A percentile compares a stretch with the other conserved stretches of the same genome.
These are phyloP conservation scores for Hemibagrus guttatus DNA, from an alignment of 2,797 vertebrate species.

Conservation along the genomic window DNA sequence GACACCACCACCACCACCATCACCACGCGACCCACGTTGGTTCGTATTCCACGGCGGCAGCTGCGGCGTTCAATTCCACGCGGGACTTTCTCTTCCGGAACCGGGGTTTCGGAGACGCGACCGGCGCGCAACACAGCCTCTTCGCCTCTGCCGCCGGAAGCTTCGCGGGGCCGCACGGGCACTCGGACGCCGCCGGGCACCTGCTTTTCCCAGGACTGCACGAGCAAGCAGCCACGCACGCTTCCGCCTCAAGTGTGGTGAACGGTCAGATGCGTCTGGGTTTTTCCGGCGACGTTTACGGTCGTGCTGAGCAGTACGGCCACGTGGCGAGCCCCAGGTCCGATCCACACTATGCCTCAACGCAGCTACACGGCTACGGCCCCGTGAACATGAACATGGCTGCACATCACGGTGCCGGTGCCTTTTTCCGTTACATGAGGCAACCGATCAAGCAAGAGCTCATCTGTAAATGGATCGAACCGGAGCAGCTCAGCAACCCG, in stretches of 20 bases:
- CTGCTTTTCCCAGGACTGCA: slow-evolving; percentile 97
- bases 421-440: slow-evolving; percentile 96
- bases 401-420: slow-evolving; percentile 95
- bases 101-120: slow-evolving; percentile 94
- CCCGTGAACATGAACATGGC: slow-evolving; percentile 99
- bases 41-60: slow-evolving; percentile 93
- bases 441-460: slow-evolving; percentile 97
- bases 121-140: slow-evolving; percentile 88
- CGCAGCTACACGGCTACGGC: slow-evolving; percentile 96
- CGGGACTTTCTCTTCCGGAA: slow-evolving; percentile 99
- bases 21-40: slow-evolving; percentile 96
- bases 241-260: slow-evolving; percentile 90
- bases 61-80: slow-evolving; percentile 88
- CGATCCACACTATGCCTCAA: slow-evolving; percentile 90
- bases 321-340: slow-evolving; percentile 96
- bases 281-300: slow-evolving; percentile 99
- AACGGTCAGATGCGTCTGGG: slow-evolving; percentile 98
- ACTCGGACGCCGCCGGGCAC: slow-evolving; percentile 94
- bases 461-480: slow-evolving; percentile 98
- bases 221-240: slow-evolving; percentile 92
- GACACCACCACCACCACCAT: slow-evolving; percentile 92
- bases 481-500: slow-evolving; percentile 93
- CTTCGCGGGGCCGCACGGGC: slow-evolving; percentile 90
- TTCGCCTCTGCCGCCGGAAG: slow-evolving; percentile 87
- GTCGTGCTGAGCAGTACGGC: slow-evolving; percentile 94